These are phyloP conservation scores for Tipula lateralis DNA, from an alignment of 2,888 invertebrate species.

Conservation along the genomic window DNA sequence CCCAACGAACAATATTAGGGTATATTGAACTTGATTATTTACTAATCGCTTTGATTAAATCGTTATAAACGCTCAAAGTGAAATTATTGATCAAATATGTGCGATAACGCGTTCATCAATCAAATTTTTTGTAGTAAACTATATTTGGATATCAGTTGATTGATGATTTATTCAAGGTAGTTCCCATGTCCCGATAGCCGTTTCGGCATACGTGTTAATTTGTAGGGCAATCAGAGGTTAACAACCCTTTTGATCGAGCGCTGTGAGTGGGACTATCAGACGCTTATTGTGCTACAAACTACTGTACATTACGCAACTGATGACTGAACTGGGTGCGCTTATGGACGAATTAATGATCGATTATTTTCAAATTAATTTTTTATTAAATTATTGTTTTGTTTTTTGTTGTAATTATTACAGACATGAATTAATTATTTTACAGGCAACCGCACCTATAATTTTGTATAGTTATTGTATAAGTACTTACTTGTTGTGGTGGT, in stretches of 20 bases:
- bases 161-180: neutral
- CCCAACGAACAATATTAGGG: too few relatives aligned
- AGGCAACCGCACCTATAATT: too few relatives aligned
- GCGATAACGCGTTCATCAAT: neutral
- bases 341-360: too few relatives aligned
- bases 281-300: too few relatives aligned
- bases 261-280: too few relatives aligned
- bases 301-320: too few relatives aligned
- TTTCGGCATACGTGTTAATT: neutral
- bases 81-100: neutral
- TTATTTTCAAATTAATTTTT: too few relatives aligned
- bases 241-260: neutral
- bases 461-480: neutral
- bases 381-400: too few relatives aligned
- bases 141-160: neutral
- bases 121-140: neutral
- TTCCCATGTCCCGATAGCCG: neutral
- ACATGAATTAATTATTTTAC: too few relatives aligned
- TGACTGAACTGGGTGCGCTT: too few relatives aligned
- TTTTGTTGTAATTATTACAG: too few relatives aligned
- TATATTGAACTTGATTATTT: neutral
- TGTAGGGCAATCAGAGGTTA: neutral
- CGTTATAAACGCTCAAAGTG: neutral
- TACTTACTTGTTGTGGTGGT: constrained; percentile 12
- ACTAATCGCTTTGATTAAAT: neutral